Evolutionary conservation across 2,888 invertebrate genomes (phyloP).

Genomic region (Caenorhabditis sp.): DNA sequence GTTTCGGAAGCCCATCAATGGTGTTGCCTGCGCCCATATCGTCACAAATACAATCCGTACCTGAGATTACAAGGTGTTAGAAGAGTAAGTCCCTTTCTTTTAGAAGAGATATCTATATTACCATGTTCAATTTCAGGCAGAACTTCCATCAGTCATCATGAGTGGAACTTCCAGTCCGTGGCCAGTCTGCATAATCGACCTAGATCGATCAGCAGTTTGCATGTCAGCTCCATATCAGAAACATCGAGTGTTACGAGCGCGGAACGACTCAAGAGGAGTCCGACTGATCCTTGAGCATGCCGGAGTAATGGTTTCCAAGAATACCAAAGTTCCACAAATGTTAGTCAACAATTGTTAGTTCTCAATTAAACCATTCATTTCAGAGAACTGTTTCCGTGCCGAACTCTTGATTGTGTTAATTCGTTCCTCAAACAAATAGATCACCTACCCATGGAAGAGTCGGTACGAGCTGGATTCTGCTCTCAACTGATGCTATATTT

Average conservation of each 20-base stretch:
- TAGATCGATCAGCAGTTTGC: conserved; percentile 77
- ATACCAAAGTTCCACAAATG: conserved; percentile 56
- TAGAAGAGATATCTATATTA: neutral
- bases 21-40: conserved; percentile 75
- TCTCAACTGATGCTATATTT: conserved; percentile 77
- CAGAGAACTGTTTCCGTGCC: conserved; percentile 70
- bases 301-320: conserved; percentile 59
- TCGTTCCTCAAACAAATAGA: conserved; percentile 74
- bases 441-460: conserved; percentile 74
- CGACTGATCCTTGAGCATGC: conserved; percentile 66
- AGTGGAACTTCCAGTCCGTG: conserved; percentile 71
- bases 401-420: conserved; percentile 67
- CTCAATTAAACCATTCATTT: conserved; percentile 13
- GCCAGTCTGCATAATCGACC: conserved; percentile 80
- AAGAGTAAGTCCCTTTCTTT: conserved; percentile 58
- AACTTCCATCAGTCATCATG: conserved; percentile 68
- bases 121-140: conserved; percentile 60
- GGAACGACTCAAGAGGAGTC: conserved; percentile 66
- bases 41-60: conserved; percentile 77
- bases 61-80: conserved; percentile 77
- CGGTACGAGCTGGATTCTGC: conserved; percentile 74
- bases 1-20: conserved; percentile 73
- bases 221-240: conserved; percentile 73
- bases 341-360: conserved; percentile 14
- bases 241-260: conserved; percentile 66